Conservation (phyloP, 2,888 invertebrate genomes). For the Embidobia sp. region DNA sequence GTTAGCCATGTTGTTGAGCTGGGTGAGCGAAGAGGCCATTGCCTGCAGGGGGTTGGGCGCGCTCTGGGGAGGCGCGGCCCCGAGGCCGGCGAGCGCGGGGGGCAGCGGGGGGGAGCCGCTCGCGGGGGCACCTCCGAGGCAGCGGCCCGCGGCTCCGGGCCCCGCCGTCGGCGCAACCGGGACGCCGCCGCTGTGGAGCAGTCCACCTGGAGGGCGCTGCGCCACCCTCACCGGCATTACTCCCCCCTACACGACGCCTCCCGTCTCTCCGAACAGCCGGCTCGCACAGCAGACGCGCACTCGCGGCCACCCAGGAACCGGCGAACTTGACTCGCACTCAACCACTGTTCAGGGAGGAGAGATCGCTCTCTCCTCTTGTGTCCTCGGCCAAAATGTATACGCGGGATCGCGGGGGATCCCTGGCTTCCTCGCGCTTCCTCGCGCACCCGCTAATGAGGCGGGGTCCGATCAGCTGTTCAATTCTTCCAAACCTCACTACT, state of each 20-base stretch:
- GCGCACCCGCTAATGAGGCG: no score
- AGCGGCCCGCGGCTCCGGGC: conserved; percentile 84
- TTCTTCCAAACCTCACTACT: no score
- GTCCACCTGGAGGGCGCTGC: conserved; percentile 86
- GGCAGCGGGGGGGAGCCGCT: conserved; percentile 77
- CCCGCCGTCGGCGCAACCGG: conserved; percentile 85
- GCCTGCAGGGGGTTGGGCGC: conserved; percentile 79
- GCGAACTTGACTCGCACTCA: no score
- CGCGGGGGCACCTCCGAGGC: conserved; percentile 83
- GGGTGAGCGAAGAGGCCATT: conserved; percentile 80
- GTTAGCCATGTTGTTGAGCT: conserved; percentile 80
- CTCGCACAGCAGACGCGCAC: conserved; percentile 67
- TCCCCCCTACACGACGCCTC: conserved; percentile 81
- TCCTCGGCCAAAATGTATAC: no score
- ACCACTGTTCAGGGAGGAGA: no score
- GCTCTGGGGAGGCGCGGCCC: conserved; percentile 46
- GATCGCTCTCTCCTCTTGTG: no score
- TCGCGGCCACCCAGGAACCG: conserved; percentile 36
- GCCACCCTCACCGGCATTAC: conserved; percentile 83
- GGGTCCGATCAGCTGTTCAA: no score
- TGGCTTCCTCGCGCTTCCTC: no score
- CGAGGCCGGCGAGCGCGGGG: conserved; percentile 70
- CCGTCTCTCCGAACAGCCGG: conserved; percentile 75
- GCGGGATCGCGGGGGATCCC: no score
- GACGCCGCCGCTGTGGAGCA: conserved; percentile 84